Base-by-base conservation (phyloP, 2,113 vertebrate genomes). In the Sphaerodactylus townsendi region DNA sequence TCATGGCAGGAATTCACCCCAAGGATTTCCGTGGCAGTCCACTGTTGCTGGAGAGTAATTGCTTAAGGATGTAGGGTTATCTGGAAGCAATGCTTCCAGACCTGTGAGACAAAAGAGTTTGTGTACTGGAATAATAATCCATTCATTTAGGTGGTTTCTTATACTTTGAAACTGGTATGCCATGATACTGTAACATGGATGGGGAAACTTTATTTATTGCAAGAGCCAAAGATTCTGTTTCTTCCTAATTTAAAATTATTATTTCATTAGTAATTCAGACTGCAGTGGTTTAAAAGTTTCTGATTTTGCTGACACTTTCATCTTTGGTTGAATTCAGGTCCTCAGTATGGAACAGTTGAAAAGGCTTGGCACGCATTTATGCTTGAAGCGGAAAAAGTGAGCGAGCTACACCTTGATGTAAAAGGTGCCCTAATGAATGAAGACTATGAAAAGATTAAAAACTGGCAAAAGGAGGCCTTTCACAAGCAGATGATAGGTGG, bases 401-500 rank as follows among this genome's bases (percentile, higher is more conserved):
- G 98, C 77, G 98, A 99, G 89, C 97, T 99, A 79, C 99, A 99
- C 94, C 96, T 99, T 92, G 98, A 99, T 85, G 97, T 99, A 92
- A 99, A 98, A 93, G 85, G 96, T 33, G 94, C 96, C 0, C 93
- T 99, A 91, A 99, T 99, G 98, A 97, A 95, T 19, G 98, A 99
- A 86, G 99, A 99, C 96, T 98, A 97, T n/a, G 99, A 99, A 96
- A 99, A 99, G 94, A 96, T 99, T 92, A 99, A 99, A 96, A 98
- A 98, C 94, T 99, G 99, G 99, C 98, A 99, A 96, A 98, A 97
- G 89, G 99, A 99, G 37, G 96, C 97, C 84, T 99, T 97, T 91
- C 99, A 99, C 95, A 99, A 99, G 87, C 98, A 99, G 96, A 99
- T 99, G 98, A 99, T 99, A 64, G 99, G 98, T 2, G 97, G 98